Evolutionary conservation across 2,888 invertebrate species (phyloP).

Genomic region (Suillia variegata): DNA sequence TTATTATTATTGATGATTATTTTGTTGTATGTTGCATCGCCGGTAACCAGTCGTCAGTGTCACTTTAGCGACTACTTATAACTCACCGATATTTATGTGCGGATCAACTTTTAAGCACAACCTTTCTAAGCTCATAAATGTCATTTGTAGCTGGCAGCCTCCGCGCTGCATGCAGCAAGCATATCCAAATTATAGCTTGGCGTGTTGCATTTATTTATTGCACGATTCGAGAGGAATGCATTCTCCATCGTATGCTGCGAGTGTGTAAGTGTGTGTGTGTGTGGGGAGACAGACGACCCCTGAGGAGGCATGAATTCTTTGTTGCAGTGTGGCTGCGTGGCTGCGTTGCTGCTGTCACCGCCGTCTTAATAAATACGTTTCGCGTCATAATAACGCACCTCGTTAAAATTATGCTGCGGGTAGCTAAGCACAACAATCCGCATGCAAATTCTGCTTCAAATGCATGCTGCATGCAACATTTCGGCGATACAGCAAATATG

Average conservation of each 20-base stretch:
- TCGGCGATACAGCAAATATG: too few relatives aligned
- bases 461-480: too few relatives aligned
- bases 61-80: neutral
- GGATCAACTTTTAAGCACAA: too few relatives aligned
- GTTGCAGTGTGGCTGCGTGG: too few relatives aligned
- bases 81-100: neutral
- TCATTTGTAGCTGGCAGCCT: neutral
- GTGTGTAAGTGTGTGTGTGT: too few relatives aligned
- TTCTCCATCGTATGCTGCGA: too few relatives aligned
- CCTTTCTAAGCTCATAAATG: neutral
- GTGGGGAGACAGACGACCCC: neutral
- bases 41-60: too few relatives aligned
- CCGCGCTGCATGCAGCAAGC: neutral
- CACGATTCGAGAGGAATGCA: too few relatives aligned
- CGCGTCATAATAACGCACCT: constrained; percentile 3
- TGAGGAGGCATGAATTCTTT: constrained; percentile 2
- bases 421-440: neutral
- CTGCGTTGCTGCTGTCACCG: neutral
- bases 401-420: neutral
- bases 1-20: too few relatives aligned
- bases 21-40: too few relatives aligned
- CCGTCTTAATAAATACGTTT: constrained; percentile 1
- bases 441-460: too few relatives aligned
- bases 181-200: neutral
- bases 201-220: neutral